phyloP scores from a whole-genome alignment of 2,888 invertebrate species.

The Uropetala carovei region DNA sequence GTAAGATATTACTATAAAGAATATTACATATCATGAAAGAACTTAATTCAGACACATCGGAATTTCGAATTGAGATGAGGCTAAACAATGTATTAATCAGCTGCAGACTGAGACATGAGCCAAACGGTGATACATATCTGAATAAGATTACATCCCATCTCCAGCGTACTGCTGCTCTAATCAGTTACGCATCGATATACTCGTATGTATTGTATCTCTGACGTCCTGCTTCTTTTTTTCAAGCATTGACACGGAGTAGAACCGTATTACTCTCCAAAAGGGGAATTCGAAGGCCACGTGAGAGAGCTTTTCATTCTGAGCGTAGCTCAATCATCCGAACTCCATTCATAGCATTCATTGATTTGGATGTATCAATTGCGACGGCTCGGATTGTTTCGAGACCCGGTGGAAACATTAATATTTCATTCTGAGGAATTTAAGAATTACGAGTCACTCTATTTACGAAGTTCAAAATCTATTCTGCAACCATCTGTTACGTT shows the following conservation, averaged over 20 bases:
- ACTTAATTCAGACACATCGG: too few relatives aligned
- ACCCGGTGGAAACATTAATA: too few relatives aligned
- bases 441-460: too few relatives aligned
- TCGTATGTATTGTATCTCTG: background rate
- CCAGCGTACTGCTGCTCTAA: background rate
- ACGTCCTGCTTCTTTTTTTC: background rate
- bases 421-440: too few relatives aligned
- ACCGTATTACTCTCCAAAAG: background rate
- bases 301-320: background rate
- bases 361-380: background rate
- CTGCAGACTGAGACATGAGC: background rate
- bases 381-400: background rate
- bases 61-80: too few relatives aligned
- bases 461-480: too few relatives aligned
- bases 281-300: background rate
- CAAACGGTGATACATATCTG: background rate
- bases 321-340: background rate
- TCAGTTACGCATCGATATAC: background rate
- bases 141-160: background rate
- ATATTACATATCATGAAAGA: too few relatives aligned
- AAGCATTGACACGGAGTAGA: background rate
- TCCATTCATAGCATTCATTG: background rate
- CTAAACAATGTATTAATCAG: too few relatives aligned
- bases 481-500: too few relatives aligned
- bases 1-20: too few relatives aligned